Evolutionary conservation across 2,888 invertebrate genomes (phyloP), one percentile per base, ranked within the genome.

Genomic region (Eretmocerus hayati): DNA sequence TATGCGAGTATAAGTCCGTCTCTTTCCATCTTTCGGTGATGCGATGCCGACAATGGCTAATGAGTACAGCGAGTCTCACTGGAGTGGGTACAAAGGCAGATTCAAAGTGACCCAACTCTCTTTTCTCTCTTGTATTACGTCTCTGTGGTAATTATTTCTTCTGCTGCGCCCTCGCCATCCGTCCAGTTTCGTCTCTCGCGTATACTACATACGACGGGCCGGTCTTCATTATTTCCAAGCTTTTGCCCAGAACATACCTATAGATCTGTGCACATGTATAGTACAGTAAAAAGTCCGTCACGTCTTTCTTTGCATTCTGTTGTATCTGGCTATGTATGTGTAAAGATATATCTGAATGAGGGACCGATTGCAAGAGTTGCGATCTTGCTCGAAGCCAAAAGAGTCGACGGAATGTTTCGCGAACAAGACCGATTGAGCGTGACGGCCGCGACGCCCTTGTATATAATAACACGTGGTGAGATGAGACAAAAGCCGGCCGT

Each of bases 71-170:
- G 50, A 37, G 22, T 26, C n/a, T n/a, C n/a, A n/a, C n/a, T n/a
- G n/a, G n/a, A n/a, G n/a, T 43, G 44, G 19, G 18, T 22, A 38
- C 38, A 21, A 48, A 50, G 47, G 38, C 42, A 40, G 40, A 53
- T 53, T 50, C 53, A 48, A 53, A 53, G 50, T 53, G 50, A 53
- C 50, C 50, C 53, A 48, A 39, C 50, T 53, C 43, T 53, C 26
- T 48, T n/a, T n/a, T n/a, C n/a, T n/a, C n/a, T n/a, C n/a, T n/a
- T n/a, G n/a, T 50, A 42, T 47, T 50, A 42, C 47, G 31, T 42
- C 40, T 36, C 13, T 15, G 47, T 46, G 42, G 50, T 50, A 46
- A 53, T 53, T 50, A 50, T 53, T 53, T 48, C 47, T 46, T 26
- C 26, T 42, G 16, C 11, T 15, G 16, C 21, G 11, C 30, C 30